Conservation (phyloP, 2,888 invertebrate genomes). For the Zygothrica quintamaculata region DNA sequence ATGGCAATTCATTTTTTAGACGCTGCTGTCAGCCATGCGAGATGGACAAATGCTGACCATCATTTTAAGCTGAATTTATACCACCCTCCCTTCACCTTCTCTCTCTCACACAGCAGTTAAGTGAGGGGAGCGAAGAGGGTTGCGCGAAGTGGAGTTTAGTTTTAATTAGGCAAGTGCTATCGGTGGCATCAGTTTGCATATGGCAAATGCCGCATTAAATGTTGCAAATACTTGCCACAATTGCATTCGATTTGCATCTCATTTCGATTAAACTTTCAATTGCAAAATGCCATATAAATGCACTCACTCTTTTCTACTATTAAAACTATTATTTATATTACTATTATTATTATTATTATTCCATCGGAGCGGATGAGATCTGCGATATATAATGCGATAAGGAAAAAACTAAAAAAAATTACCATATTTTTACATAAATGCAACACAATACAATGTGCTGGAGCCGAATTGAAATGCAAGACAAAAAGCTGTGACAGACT, state of each 20-base stretch:
- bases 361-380: no score
- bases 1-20: constrained; percentile 69
- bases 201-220: no score
- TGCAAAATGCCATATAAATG: constrained; percentile 46
- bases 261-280: constrained; percentile 43
- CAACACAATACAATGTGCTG: constrained; percentile 20
- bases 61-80: constrained; percentile 43
- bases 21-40: constrained; percentile 52
- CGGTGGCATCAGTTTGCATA: no score
- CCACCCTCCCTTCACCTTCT: no score
- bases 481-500: neutral
- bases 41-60: constrained; percentile 64
- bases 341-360: no score
- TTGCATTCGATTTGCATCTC: constrained; percentile 23
- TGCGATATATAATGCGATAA: constrained; percentile 3
- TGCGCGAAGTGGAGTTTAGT: constrained; percentile 18
- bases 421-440: constrained; percentile 45
- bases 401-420: constrained; percentile 36
- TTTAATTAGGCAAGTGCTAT: constrained; percentile 57
- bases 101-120: neutral
- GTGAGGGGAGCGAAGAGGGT: constrained; percentile 10
- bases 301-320: neutral
- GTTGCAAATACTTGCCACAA: no score
- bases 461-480: constrained; percentile 23
- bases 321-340: no score